phyloP scores from a whole-genome alignment of 2,888 invertebrate species.

The Cheilosia variabilis region DNA sequence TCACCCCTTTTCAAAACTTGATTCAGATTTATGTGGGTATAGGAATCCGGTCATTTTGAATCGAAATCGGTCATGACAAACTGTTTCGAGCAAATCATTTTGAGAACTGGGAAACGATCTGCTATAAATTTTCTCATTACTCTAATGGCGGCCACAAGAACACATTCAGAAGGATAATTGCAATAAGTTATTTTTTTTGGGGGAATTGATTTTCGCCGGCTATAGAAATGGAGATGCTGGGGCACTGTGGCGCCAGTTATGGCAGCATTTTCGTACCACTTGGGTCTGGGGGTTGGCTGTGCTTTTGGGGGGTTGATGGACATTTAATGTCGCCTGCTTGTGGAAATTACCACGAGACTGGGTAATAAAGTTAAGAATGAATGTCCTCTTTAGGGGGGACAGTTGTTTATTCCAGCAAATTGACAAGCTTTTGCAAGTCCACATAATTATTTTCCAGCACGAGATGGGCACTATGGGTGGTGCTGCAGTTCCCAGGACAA shows the following conservation, averaged over 20 bases:
- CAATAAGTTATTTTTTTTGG: conserved; percentile 47
- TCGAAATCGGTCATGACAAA: conserved; percentile 48
- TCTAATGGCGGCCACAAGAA: conserved; percentile 53
- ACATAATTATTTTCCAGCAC: background rate
- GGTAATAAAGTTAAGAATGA: conserved; percentile 1
- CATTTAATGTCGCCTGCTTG: conserved; percentile 8
- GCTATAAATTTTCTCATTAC: conserved; percentile 55
- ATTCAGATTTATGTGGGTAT: conserved; percentile 61
- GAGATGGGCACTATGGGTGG: no score
- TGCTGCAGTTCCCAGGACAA: no score
- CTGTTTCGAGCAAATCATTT: conserved; percentile 40
- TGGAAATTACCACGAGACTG: background rate
- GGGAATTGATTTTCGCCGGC: conserved; percentile 33
- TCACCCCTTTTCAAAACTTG: conserved; percentile 55
- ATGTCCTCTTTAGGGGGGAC: background rate
- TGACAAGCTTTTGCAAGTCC: background rate
- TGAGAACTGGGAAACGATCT: conserved; percentile 56
- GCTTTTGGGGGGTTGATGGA: conserved; percentile 1
- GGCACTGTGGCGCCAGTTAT: conserved; percentile 49
- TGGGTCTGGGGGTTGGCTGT: background rate
- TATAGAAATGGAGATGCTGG: background rate
- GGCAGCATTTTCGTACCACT: conserved; percentile 25
- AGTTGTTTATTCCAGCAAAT: background rate
- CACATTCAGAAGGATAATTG: conserved; percentile 65
- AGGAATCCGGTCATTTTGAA: conserved; percentile 20